Base-by-base conservation (phyloP, 1,140 invertebrate genomes). In the Nymphalis io region DNA sequence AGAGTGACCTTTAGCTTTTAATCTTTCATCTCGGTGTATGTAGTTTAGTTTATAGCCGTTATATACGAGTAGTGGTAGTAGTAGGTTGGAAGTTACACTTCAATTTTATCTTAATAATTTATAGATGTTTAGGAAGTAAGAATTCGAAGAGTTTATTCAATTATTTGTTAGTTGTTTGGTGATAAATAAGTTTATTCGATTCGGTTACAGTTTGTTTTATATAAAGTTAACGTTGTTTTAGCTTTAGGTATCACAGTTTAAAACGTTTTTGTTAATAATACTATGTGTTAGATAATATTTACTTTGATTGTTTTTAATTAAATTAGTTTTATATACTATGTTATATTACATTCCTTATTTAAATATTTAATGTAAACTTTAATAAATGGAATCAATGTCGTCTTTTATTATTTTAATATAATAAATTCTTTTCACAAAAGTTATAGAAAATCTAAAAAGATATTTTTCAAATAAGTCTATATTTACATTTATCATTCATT, bases 351-450 rank as follows among this genome's bases (percentile, higher is more conserved):
- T n/a, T 46, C 6, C 15, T 46, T 15, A 46, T 15, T n/a, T 20
- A 15, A 3, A 55, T 15, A 21, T 27, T 55, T 55, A 15, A 55
- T 27, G 20, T 23, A 27, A 18, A 21, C 12, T 27, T 27, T 13
- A 55, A 55, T 55, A 55, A 55, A 55, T 55, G 21, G 51, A 55
- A 55, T 55, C 51, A 21, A 27, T 55, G 51, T 55, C 51, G 21
- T 55, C 13, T 27, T 27, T 27, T 3, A 21, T 11, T 55, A 12
- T 23, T 55, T 23, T 21, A 3, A 53, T 12, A n/a, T 6, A 18
- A 16, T 48, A 1, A 16, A 46, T 48, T 16, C 13, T n/a, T n/a
- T 44, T 33, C 27, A 33, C 10, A 33, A 33, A 33, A 33, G 0
- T 8, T 33, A 33, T 8, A 33, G 3, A n/a, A n/a, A n/a, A n/a